Conservation (phyloP, 1,140 invertebrate genomes). For the Aphaenogaster rudis region DNA sequence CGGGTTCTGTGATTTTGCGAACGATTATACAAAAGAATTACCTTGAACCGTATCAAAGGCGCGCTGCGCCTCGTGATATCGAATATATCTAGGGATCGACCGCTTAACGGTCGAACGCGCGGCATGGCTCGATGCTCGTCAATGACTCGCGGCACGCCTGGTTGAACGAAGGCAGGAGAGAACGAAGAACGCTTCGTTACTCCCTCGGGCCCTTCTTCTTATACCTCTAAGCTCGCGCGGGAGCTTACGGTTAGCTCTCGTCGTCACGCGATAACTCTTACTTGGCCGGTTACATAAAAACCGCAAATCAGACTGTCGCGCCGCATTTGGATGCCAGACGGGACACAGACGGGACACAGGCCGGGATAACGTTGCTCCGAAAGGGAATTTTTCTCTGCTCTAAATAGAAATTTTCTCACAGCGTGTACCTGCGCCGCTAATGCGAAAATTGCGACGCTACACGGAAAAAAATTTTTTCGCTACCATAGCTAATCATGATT, state of each 20-base stretch:
- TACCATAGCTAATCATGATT: too few species aligned
- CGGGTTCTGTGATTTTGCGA: constrained; percentile 52
- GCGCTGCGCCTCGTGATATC: constrained; percentile 72
- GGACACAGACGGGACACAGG: neutral
- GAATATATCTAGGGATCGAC: constrained; percentile 75
- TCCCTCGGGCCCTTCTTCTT: constrained; percentile 72
- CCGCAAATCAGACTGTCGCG: constrained; percentile 49
- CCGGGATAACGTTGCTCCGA: neutral
- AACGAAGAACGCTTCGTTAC: constrained; percentile 76
- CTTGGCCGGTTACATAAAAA: constrained; percentile 33
- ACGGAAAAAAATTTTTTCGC: too few species aligned
- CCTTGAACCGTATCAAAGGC: constrained; percentile 70
- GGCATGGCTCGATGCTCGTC: constrained; percentile 80
- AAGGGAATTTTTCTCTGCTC: too few species aligned
- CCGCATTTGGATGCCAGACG: constrained; percentile 30
- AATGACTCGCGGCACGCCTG: constrained; percentile 72
- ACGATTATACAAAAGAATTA: constrained; percentile 66
- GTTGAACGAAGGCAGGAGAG: constrained; percentile 62
- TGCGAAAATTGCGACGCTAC: neutral
- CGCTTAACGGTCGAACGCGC: constrained; percentile 80
- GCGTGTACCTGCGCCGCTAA: neutral
- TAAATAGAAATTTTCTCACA: constrained; percentile 12
- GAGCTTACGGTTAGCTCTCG: constrained; percentile 17
- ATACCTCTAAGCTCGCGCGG: constrained; percentile 9
- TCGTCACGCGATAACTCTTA: constrained; percentile 47